Evolutionary conservation across 2,797 vertebrate species (phyloP).

Genomic region (Coregonus suidteri): DNA sequence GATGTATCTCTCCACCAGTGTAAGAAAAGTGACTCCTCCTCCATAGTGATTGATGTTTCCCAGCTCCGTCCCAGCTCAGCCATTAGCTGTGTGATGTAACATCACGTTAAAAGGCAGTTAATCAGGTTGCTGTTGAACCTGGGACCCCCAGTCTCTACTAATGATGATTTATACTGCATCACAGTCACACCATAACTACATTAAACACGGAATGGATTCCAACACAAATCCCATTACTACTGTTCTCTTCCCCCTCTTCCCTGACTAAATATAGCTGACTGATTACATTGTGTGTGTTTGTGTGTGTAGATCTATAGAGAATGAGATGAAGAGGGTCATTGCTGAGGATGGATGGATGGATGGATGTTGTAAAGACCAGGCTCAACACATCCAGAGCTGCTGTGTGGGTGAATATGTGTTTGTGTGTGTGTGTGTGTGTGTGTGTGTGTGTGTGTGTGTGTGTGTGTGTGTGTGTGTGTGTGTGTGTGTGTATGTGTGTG

Average conservation of each 20-base stretch:
- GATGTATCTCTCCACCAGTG: slow-evolving; percentile 83
- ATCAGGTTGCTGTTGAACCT: slow-evolving; percentile 97
- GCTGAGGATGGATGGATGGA: slow-evolving; percentile 54
- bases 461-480: neutral
- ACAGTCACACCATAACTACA: slow-evolving; percentile 92
- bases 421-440: slow-evolving; percentile 17
- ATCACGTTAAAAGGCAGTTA: slow-evolving; percentile 98
- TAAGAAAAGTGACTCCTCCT: slow-evolving; percentile 56
- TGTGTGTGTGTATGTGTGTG: slow-evolving; percentile 10
- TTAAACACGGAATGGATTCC: slow-evolving; percentile 98
- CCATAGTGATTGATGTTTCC: slow-evolving; percentile 92
- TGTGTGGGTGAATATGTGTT: slow-evolving; percentile 7
- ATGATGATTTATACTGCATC: slow-evolving; percentile 99
- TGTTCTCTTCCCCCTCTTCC: slow-evolving; percentile 60
- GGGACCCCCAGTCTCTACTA: slow-evolving; percentile 93
- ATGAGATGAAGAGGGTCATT: slow-evolving; percentile 46
- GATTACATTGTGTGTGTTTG: neutral
- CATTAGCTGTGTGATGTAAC: slow-evolving; percentile 99
- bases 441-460: neutral
- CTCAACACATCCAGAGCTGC: slow-evolving; percentile 42
- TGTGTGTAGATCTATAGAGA: slow-evolving; percentile 10
- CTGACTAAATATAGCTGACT: slow-evolving; percentile 76
- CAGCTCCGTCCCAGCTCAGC: slow-evolving; percentile 94
- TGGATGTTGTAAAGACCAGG: slow-evolving; percentile 47
- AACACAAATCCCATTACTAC: slow-evolving; percentile 83